Evolutionary conservation across 2,888 invertebrate species (phyloP), one percentile per base, ranked within the genome.

Genomic region (Xestia c-nigrum): DNA sequence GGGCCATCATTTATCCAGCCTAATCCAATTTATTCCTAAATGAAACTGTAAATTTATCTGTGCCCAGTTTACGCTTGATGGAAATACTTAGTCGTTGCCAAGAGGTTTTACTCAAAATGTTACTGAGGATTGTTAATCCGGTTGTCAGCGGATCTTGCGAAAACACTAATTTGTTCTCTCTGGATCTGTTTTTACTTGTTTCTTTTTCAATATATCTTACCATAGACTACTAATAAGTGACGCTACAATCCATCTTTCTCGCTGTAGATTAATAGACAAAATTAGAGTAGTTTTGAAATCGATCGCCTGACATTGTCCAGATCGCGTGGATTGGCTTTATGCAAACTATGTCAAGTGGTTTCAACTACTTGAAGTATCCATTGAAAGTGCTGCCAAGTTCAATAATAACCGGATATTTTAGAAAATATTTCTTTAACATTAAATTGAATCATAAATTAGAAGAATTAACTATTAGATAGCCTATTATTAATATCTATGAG

Each of bases 261-360:
- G n/a, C 59, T 43, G 10, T 57, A 21, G 61, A 77, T 81, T 74
- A 31, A 47, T 63, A n/a, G 12, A 55, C 14, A 12, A 40, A 61
- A 50, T 71, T 74, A 64, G 59, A 70, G 19, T 64, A 86, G 72
- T 84, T 85, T 89, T 88, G 83, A 79, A 87, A 90, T 88, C 89
- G 88, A 89, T 88, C 88, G 89, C 90, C 92, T 92, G 93, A 92
- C 93, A 93, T 89, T 93, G 90, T 81, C 78, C 93, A 93, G 92
- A 87, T 88, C 78, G 78, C 85, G 81, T 76, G 72, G 84, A 85
- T 91, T 50, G 50, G 21, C 21, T 50, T 90, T 86, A 85, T 87
- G 83, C 83, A 87, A 93, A 89, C 89, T 92, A 81, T 94, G 94
- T 94, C 93, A 94, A 94, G 94, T 92, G 84, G 90, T 89, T 80